These are phyloP conservation scores for Drosophila fuyamai DNA, from an alignment of 1,140 invertebrate species.

Conservation along the genomic window DNA sequence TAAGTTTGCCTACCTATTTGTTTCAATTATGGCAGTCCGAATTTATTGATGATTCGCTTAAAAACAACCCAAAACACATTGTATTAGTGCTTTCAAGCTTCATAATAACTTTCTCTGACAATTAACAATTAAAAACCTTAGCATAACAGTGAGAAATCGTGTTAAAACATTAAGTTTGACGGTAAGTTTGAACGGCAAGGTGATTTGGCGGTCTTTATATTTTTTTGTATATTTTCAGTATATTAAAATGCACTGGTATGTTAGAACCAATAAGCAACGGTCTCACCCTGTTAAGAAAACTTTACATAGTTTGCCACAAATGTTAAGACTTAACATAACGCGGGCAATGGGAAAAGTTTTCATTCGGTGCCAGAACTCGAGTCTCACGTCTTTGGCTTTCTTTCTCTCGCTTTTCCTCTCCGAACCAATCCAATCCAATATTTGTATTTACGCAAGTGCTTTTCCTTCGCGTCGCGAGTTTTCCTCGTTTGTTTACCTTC, in stretches of 20 bases:
- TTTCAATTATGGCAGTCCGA: too few species aligned
- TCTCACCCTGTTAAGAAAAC: background rate
- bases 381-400: slow-evolving; percentile 3
- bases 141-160: too few species aligned
- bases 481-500: slow-evolving; percentile 38
- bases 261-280: background rate
- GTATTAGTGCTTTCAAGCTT: too few species aligned
- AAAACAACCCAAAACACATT: too few species aligned
- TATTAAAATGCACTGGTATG: background rate
- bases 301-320: background rate
- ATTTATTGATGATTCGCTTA: too few species aligned
- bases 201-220: background rate
- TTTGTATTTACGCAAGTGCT: slow-evolving; percentile 80
- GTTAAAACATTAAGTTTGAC: too few species aligned
- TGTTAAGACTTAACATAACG: background rate
- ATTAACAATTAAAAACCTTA: too few species aligned
- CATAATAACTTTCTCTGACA: too few species aligned
- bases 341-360: too few species aligned
- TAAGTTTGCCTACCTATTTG: too few species aligned
- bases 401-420: slow-evolving; percentile 11
- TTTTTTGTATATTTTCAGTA: background rate
- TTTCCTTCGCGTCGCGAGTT: slow-evolving; percentile 40
- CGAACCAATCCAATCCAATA: slow-evolving; percentile 40
- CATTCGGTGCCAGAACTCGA: background rate
- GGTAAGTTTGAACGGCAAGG: too few species aligned